Percentiles rank a stretch among this genome's conserved stretches.
These are phyloP conservation scores for Fulica atra DNA, from an alignment of 2,113 vertebrate genomes.

Conservation along the genomic window DNA sequence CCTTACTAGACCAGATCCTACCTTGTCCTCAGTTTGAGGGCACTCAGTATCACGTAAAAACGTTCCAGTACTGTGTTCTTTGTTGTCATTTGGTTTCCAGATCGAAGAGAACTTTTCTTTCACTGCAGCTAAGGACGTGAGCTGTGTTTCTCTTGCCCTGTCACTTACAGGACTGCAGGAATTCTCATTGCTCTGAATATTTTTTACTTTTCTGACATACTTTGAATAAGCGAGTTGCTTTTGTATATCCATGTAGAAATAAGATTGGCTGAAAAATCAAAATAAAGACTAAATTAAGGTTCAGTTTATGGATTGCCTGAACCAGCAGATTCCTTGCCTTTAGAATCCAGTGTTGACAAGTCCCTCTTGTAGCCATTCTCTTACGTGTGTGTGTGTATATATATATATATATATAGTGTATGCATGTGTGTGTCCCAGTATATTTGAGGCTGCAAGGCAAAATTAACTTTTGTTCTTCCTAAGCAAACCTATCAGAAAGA, in stretches of 20 bases:
- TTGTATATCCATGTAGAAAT: background rate
- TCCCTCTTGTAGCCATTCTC: background rate
- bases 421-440: background rate
- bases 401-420: background rate
- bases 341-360: background rate
- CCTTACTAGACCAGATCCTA: background rate
- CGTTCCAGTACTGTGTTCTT: background rate
- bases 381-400: background rate
- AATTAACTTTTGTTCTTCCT: background rate
- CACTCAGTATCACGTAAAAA: background rate
- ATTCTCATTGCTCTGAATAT: background rate
- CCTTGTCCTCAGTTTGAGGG: conserved; percentile 13
- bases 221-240: background rate
- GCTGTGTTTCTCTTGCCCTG: background rate
- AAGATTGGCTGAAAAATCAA: background rate
- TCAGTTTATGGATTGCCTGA: background rate
- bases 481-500: background rate
- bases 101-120: conserved; percentile 6
- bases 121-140: background rate
- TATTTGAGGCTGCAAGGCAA: background rate
- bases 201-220: background rate
- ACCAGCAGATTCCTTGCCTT: background rate
- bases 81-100: conserved; percentile 8
- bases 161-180: background rate
- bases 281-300: background rate